Evolutionary conservation across 2,113 vertebrate species (phyloP).

Genomic region (Cyprinodon variegatus): DNA sequence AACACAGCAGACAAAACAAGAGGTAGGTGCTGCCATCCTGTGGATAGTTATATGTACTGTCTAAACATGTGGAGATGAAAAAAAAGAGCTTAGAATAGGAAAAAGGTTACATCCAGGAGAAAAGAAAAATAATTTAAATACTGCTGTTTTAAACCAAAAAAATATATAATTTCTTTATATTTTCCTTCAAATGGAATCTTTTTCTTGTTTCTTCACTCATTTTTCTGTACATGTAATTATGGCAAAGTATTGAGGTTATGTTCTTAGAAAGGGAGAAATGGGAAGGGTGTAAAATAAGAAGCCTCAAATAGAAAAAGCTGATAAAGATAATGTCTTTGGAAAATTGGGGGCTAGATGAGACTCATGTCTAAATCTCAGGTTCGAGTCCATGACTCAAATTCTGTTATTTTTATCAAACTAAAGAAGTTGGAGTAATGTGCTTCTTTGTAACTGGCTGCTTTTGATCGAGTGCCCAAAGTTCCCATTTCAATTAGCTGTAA

Average conservation of each 20-base stretch:
- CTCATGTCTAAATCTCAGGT: neutral
- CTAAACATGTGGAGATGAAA: neutral
- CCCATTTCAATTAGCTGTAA: neutral
- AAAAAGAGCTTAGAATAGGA: neutral
- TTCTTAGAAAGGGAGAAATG: no score
- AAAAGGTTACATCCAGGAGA: neutral
- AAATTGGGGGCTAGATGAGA: neutral
- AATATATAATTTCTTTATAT: neutral
- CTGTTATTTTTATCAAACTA: neutral
- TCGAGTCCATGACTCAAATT: neutral
- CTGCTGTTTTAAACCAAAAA: neutral
- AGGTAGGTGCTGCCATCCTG: slow-evolving; percentile 71
- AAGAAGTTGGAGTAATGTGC: neutral
- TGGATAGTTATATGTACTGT: slow-evolving; percentile 56
- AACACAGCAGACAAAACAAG: slow-evolving; percentile 4
- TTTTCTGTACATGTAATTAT: neutral
- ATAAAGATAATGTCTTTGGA: neutral
- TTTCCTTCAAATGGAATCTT: neutral
- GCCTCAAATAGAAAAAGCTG: neutral
- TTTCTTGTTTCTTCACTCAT: neutral
- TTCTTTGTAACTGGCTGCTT: no score
- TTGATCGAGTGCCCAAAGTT: no score
- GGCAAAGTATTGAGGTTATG: no score
- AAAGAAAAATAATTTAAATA: neutral
- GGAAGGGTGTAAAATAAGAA: no score